Evolutionary conservation across 2,113 vertebrate species (phyloP).

Genomic region (Eulemur rufifrons): DNA sequence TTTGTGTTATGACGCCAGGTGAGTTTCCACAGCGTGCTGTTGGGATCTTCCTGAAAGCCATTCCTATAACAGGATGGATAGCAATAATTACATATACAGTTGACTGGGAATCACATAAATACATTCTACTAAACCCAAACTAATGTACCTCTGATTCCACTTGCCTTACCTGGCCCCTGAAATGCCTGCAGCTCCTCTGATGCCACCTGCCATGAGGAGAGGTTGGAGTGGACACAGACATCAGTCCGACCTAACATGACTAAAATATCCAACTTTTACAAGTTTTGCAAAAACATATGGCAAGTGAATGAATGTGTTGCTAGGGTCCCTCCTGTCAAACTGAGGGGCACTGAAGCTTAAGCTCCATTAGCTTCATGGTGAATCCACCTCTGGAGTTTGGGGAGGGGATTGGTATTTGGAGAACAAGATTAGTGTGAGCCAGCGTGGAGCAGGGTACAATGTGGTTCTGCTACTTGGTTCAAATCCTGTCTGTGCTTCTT

Average conservation of each 20-base stretch:
- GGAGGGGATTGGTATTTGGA: background rate
- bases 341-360: background rate
- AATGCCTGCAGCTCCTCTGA: background rate
- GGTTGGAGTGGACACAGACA: background rate
- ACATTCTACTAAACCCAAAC: background rate
- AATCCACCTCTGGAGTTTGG: background rate
- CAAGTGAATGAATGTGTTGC: background rate
- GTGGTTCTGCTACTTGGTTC: background rate
- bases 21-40: background rate
- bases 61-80: background rate
- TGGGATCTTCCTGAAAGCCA: background rate
- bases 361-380: background rate
- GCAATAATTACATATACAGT: background rate
- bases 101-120: background rate
- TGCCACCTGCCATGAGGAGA: background rate
- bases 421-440: background rate
- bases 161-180: background rate
- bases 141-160: background rate
- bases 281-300: background rate
- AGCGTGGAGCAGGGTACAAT: background rate
- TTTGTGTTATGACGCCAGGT: background rate
- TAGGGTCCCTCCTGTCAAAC: background rate
- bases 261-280: background rate
- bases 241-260: background rate
- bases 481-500: background rate